Conservation (phyloP, 2,888 invertebrate species). For the Microctonus aethiopoides region DNA sequence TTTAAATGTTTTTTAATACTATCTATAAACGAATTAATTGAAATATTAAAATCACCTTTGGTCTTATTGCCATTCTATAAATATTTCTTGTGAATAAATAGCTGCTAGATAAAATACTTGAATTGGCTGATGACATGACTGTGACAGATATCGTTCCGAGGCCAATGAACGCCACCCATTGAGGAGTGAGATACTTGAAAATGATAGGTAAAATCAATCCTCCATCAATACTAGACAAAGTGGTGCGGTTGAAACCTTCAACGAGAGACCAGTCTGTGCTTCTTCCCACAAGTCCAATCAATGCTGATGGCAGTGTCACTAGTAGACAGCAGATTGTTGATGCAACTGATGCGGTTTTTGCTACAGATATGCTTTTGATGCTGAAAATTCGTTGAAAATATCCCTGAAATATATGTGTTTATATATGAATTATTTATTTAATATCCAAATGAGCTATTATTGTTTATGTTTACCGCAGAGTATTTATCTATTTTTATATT, state of each 20-base stretch:
- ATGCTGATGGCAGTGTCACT: slow-evolving; percentile 74
- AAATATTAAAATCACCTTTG: slow-evolving; percentile 68
- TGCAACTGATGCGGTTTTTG: slow-evolving; percentile 74
- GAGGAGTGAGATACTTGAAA: slow-evolving; percentile 70
- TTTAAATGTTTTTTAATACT: background rate
- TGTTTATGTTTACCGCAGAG: too few relatives aligned
- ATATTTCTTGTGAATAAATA: slow-evolving; percentile 81
- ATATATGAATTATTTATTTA: background rate
- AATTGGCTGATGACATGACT: slow-evolving; percentile 83
- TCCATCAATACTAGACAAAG: slow-evolving; percentile 63
- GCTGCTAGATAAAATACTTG: slow-evolving; percentile 77
- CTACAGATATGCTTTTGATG: slow-evolving; percentile 73
- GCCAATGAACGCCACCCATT: slow-evolving; percentile 76
- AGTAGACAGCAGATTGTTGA: slow-evolving; percentile 75
- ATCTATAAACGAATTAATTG: background rate
- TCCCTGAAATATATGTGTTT: slow-evolving; percentile 60
- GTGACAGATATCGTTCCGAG: slow-evolving; percentile 80
- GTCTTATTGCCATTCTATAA: slow-evolving; percentile 75
- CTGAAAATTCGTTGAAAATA: slow-evolving; percentile 80
- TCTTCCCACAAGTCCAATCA: slow-evolving; percentile 76
- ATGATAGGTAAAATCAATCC: slow-evolving; percentile 76
- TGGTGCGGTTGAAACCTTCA: slow-evolving; percentile 53
- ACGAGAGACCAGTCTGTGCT: slow-evolving; percentile 71
- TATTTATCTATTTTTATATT: background rate
- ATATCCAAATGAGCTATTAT: background rate